These are phyloP conservation scores for Lithophane socia DNA, from an alignment of 2,888 invertebrate genomes.

Conservation along the genomic window DNA sequence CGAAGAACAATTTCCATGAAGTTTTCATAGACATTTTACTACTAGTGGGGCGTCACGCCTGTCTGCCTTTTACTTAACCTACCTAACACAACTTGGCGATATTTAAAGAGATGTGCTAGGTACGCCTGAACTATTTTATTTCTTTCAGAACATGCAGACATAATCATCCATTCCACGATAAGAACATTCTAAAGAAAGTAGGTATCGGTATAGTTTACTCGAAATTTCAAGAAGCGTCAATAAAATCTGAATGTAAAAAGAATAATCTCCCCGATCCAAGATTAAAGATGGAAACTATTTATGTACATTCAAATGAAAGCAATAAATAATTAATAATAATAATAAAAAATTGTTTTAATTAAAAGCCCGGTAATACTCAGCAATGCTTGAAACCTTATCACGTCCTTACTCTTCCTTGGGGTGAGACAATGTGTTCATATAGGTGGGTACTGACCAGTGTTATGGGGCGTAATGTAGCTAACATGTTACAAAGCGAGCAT, in stretches of 20 bases:
- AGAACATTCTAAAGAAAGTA: conserved; percentile 77
- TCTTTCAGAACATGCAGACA: conserved; percentile 66
- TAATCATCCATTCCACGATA: conserved; percentile 82
- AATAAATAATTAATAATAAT: too few species aligned
- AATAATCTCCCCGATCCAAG: background rate
- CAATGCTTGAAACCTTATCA: background rate
- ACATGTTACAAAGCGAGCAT: too few species aligned
- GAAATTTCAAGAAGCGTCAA: conserved; percentile 73
- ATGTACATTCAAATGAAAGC: background rate
- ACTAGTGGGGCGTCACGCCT: too few species aligned
- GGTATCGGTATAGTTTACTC: conserved; percentile 72
- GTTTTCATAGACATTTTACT: too few species aligned
- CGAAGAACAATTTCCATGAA: too few species aligned
- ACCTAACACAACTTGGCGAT: background rate
- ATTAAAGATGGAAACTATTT: background rate
- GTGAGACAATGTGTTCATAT: too few species aligned
- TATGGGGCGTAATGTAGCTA: too few species aligned
- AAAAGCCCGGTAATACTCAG: background rate
- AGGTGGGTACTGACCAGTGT: too few species aligned
- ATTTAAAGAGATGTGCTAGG: background rate
- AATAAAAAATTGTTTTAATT: background rate
- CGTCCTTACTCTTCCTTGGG: background rate
- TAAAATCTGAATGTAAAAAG: conserved; percentile 21
- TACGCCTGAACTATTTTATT: conserved; percentile 2
- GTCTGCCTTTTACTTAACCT: background rate